Base-by-base conservation (phyloP, 2,797 vertebrate genomes). In the Euphonia xanthogaster region DNA sequence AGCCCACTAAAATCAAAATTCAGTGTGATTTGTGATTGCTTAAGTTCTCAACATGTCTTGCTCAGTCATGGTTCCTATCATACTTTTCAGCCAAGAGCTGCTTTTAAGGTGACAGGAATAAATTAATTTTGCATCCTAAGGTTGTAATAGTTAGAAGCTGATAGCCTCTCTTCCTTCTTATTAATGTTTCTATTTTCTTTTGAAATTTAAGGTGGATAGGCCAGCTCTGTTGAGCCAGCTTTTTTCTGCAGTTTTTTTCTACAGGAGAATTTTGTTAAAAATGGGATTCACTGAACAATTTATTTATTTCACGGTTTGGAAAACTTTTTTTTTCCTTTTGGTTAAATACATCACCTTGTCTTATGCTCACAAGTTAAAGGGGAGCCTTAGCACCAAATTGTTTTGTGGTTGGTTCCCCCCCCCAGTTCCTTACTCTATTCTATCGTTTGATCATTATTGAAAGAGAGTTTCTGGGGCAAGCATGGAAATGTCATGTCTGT, bases 11-110 rank as follows among this genome's bases (percentile, higher is more conserved):
- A 95, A 90, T 68, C 8, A 71, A 86, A 94, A 86, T 93, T 95
- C 76, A 91, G 83, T 81, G 65, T 77, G 86, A 97, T 82, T 79
- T 93, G 86, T 93, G 86, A 63, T 93, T 80, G 92, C 50, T 93
- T 85, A 92, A 83, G 76, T 76, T 51, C 61, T 33, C 23, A 88
- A 37, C 7, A 6, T 71, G 19, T 39, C 45, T 60, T 88, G 55
- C 76, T 96, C 51, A 39, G 17, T 93, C 77, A 61, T 86, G 45
- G 37, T 60, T 94, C 7, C 51, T 61, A 25, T 71, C 31, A 4
- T 39, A 37, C 54, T 91, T 94, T 92, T 72, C 31, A 90, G 83
- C 47, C 23, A 30, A 31, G 37, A 91, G 63, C 33, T 89, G 5
- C 84, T 70, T 86, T 77, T 74, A 67, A 67, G 25, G 17, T 65